phyloP scores from a whole-genome alignment of 2,888 invertebrate genomes.

The Ectemnius continuus region DNA sequence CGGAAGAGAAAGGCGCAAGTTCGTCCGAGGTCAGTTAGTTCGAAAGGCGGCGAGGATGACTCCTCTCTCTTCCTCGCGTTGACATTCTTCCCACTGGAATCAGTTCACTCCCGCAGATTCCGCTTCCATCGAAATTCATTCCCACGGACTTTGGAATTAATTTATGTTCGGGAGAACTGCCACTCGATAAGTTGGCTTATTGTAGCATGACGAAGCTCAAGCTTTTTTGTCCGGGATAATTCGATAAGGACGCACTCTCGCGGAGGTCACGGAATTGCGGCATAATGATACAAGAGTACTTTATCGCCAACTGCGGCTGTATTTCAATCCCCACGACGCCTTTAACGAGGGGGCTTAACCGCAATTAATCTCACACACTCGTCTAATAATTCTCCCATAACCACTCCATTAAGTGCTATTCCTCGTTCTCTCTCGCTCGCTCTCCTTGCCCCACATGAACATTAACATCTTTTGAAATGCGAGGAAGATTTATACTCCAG shows the following conservation, averaged over 20 bases:
- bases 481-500: conserved; percentile 48
- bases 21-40: conserved; percentile 45
- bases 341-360: conserved; percentile 61
- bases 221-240: neutral
- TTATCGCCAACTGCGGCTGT: conserved; percentile 58
- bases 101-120: conserved; percentile 10
- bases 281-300: conserved; percentile 49
- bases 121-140: neutral
- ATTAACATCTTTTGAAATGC: conserved; percentile 7
- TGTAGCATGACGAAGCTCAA: neutral
- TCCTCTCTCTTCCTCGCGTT: conserved; percentile 16
- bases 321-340: conserved; percentile 56
- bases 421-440: conserved; percentile 33
- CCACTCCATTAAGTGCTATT: conserved; percentile 59
- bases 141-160: neutral
- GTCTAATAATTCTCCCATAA: conserved; percentile 64
- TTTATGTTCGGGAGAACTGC: neutral
- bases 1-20: conserved; percentile 45
- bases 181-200: neutral
- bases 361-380: conserved; percentile 60
- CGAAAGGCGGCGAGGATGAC: conserved; percentile 33
- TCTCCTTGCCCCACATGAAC: conserved; percentile 33
- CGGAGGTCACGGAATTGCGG: conserved; percentile 44
- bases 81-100: neutral
- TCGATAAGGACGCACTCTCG: conserved; percentile 24